Base-by-base conservation (phyloP, 1,140 invertebrate species). In the Brachionus calyciflorus region DNA sequence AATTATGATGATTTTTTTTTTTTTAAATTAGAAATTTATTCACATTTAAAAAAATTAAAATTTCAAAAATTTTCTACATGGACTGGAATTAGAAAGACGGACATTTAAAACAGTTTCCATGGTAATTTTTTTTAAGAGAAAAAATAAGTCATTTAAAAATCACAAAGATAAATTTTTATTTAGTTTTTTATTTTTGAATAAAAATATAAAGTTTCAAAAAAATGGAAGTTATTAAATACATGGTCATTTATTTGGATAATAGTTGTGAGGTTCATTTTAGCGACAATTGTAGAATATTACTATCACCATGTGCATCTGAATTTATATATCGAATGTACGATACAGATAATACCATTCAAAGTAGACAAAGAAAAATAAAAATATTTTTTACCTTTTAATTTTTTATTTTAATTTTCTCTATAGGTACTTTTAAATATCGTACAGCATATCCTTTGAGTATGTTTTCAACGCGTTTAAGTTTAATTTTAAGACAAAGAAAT, bases 201-300 rank as follows among this genome's bases (percentile, higher is more conserved):
- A 53, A 26, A 24, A 33, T 1, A 60, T 33, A 9, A 19, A 26
- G 21, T 9, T 24, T 26, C 3, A 44, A 4, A 57, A n/a, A 51
- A 73, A 73, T 73, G 69, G 69, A 73, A 7, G 69, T 51, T 17
- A 28, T 73, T 26, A 73, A 73, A 24, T 73, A 73, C n/a, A 51
- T 73, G 46, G 69, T 55, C 9, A 51, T 73, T 40, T 73, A 73
- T 41, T 51, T 73, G 69, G 69, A 73, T 33, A 73, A 51, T 24
- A 73, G 69, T 26, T 73, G 69, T 28, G 69, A 73, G 26, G 69
- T 30, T 6, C 69, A 73, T 41, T 51, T 73, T 30, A 12, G 48
- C 41, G 69, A 73, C 10, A 55, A 33, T 24, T 26, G 30, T 19
- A 19, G 51, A 41, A 49, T 73, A 17, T 40, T 73, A 3, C n/a